A percentile compares a stretch with the other conserved stretches of the same genome.
Conservation (phyloP, 2,797 vertebrate species). For the Syngnathus acus region DNA sequence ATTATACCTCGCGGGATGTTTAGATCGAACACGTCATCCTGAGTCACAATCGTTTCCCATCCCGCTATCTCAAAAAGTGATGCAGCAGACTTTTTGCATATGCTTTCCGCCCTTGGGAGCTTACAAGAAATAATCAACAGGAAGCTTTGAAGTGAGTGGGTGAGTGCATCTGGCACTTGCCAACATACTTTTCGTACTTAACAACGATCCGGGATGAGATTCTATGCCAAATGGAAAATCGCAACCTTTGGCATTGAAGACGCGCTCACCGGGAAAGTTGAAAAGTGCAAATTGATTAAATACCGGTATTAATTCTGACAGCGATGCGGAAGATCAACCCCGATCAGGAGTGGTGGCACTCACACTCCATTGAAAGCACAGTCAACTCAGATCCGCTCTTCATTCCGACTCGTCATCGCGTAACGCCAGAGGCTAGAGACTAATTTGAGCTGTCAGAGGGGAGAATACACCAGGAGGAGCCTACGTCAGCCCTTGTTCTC, state of each 20-base stretch:
- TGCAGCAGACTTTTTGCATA: not conserved
- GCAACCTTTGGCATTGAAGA: conserved; percentile 17
- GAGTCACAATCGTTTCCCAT: not conserved
- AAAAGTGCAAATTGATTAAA: not conserved
- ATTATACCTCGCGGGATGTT: not conserved
- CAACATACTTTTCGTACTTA: conserved; percentile 20
- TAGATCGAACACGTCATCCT: too few relatives aligned
- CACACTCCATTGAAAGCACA: conserved; percentile 42
- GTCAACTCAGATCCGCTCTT: conserved; percentile 28
- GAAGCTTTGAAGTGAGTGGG: conserved; percentile 36
- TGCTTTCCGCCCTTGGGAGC: not conserved
- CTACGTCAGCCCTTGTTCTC: conserved; percentile 23
- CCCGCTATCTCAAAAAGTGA: not conserved
- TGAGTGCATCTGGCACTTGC: conserved; percentile 34
- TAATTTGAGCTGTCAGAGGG: conserved; percentile 31
- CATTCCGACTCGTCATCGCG: conserved; percentile 25
- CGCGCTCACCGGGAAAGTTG: not conserved
- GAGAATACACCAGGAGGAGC: conserved; percentile 23
- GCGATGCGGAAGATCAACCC: conserved; percentile 32
- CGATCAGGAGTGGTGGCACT: conserved; percentile 19
- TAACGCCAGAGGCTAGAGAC: conserved; percentile 26
- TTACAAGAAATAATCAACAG: conserved; percentile 33
- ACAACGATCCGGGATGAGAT: conserved; percentile 23
- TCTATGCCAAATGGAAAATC: conserved; percentile 24
- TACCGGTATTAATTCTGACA: not conserved